Evolutionary conservation across 2,797 vertebrate species (phyloP), one percentile per base, ranked within the genome.

Genomic region (Chaunax sp.): DNA sequence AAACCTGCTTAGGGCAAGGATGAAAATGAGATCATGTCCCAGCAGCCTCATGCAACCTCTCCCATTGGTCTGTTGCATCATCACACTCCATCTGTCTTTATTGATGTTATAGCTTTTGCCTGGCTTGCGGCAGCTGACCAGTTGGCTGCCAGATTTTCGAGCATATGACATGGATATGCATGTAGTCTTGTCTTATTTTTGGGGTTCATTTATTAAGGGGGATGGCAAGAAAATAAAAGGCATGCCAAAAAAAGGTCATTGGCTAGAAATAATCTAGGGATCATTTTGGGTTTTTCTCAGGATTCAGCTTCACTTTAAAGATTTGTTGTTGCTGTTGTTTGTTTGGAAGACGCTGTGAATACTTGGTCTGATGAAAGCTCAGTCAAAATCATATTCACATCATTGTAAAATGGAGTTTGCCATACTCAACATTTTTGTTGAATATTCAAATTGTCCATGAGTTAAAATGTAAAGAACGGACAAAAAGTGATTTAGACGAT

Each of bases 1-100:
- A 88, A 91, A 86, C 80, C 71, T 61, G 87, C 90, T 87, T 71
- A 80, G 75, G 83, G 86, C 81, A 13, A 81, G 77, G 84, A 81
- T 89, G 84, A 91, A 74, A 89, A 89, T 85, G 88, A 93, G 89
- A 83, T 92, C 88, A 93, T 91, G 83, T 87, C 70, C 79, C 63
- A 49, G 47, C 45, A 65, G 80, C 75, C 63, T 70, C 6, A 14
- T 52, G 71, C 67, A 15, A 43, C 54, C 73, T 40, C 64, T 83
- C 47, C 72, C 61, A 87, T 91, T 92, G 84, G 89, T 67, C 64
- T 6, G 11, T 59, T 50, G 44, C 50, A 23, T 69, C 33, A 64
- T 90, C 70, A 43, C 50, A 19, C 43, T 35, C 69, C 64, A 60
- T 75, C 63, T 67, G 80, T 50, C 82, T 64, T 56, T 52, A 59